Conservation (phyloP, 2,888 invertebrate genomes). For the Dermolepida albohirtum region DNA sequence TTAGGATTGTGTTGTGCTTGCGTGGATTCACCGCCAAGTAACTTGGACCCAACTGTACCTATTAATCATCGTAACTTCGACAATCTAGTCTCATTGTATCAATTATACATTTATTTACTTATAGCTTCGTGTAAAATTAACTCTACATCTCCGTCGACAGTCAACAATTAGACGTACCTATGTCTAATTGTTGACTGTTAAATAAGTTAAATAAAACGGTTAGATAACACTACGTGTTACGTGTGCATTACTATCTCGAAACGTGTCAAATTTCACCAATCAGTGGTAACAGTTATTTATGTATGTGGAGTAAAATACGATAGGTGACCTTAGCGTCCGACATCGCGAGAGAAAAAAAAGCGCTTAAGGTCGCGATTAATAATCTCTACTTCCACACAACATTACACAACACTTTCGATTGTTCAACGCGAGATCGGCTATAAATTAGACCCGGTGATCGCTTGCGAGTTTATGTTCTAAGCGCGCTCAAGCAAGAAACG, state of each 20-base stretch:
- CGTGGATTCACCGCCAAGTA: no score
- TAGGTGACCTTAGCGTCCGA: conserved; percentile 16
- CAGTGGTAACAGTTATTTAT: conserved; percentile 9
- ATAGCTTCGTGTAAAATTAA: no score
- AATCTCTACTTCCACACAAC: conserved; percentile 20
- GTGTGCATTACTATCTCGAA: no score
- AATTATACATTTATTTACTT: no score
- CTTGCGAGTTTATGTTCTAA: neutral
- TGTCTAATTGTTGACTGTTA: no score
- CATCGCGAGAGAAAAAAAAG: conserved; percentile 1
- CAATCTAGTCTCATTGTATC: no score
- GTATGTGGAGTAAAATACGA: conserved; percentile 24
- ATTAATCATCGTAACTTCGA: no score
- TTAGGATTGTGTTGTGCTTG: no score
- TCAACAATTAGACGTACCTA: no score
- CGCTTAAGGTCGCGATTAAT: conserved; percentile 29
- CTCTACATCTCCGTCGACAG: no score
- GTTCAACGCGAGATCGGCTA: conserved; percentile 28
- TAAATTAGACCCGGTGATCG: conserved; percentile 15
- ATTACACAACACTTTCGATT: conserved; percentile 36
- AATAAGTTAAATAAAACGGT: no score
- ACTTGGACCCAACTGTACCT: no score
- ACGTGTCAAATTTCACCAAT: conserved; percentile 11
- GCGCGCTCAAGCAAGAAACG: conserved; percentile 6
- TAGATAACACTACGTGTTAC: neutral